phyloP scores from a whole-genome alignment of 1,140 invertebrate genomes.

The Zelostemma sp. region DNA sequence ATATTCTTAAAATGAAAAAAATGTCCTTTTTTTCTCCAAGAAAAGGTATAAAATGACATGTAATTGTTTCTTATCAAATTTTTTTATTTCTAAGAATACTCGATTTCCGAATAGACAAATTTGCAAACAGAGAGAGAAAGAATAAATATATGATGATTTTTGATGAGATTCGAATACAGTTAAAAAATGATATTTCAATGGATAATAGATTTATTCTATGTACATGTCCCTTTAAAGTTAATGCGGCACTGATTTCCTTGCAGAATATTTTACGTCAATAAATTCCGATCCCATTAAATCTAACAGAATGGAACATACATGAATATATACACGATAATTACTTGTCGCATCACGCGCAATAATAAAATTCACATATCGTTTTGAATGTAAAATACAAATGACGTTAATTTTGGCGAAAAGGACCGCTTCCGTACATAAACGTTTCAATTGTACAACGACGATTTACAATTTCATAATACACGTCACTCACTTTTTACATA shows the following conservation, averaged over 20 bases:
- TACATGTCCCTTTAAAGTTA: slow-evolving; percentile 49
- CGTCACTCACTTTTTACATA: slow-evolving; percentile 40
- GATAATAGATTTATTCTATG: slow-evolving; percentile 50
- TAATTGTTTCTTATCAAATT: too few relatives aligned
- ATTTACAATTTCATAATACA: slow-evolving; percentile 24
- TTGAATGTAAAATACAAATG: slow-evolving; percentile 36
- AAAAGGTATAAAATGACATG: too few relatives aligned
- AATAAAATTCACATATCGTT: slow-evolving; percentile 38
- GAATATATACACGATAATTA: slow-evolving; percentile 45
- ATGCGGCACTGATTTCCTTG: slow-evolving; percentile 44
- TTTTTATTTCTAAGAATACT: too few relatives aligned
- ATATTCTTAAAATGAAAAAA: not conserved
- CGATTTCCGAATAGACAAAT: too few relatives aligned
- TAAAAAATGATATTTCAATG: slow-evolving; percentile 29
- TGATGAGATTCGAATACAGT: not conserved
- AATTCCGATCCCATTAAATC: slow-evolving; percentile 49
- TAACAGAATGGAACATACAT: slow-evolving; percentile 48
- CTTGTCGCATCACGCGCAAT: slow-evolving; percentile 24
- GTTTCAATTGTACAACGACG: slow-evolving; percentile 20
- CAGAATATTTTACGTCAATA: slow-evolving; percentile 43
- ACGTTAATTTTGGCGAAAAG: slow-evolving; percentile 32
- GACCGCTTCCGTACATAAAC: slow-evolving; percentile 7
- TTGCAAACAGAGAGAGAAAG: too few relatives aligned
- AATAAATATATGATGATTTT: too few relatives aligned
- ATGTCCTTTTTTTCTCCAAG: not conserved